Evolutionary conservation across 2,113 vertebrate species (phyloP).

Genomic region (Neotoma lepida): DNA sequence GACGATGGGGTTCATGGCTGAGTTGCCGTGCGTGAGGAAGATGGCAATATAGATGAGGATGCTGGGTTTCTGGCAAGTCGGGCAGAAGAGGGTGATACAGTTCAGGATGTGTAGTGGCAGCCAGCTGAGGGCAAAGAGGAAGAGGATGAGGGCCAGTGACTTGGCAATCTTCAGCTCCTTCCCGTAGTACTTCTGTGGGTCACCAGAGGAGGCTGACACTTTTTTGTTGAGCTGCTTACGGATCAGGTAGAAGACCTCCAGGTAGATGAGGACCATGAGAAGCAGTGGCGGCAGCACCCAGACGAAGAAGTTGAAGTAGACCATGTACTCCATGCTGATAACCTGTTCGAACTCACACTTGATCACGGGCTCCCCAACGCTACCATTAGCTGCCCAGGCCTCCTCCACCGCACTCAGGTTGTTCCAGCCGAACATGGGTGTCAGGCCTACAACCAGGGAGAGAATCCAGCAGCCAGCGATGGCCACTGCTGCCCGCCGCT

Average conservation of each 20-base stretch:
- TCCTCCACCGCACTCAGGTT: conserved; percentile 85
- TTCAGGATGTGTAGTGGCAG: conserved; percentile 95
- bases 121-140: conserved; percentile 96
- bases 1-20: conserved; percentile 96
- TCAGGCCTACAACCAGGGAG: conserved; percentile 93
- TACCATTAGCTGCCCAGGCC: conserved; percentile 82
- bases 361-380: conserved; percentile 82
- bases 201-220: conserved; percentile 88
- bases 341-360: conserved; percentile 94
- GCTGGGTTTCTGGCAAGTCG: conserved; percentile 80
- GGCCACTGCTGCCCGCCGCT: conserved; percentile 89
- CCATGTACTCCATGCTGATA: conserved; percentile 99
- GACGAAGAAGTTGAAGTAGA: conserved; percentile 98
- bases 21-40: conserved; percentile 96
- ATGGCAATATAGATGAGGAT: conserved; percentile 91
- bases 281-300: conserved; percentile 96
- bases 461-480: conserved; percentile 94
- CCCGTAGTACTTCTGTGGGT: conserved; percentile 95
- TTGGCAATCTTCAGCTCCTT: conserved; percentile 97
- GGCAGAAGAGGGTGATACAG: conserved; percentile 95
- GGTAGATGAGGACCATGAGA: conserved; percentile 95
- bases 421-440: conserved; percentile 97
- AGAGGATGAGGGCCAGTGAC: conserved; percentile 94
- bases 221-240: conserved; percentile 96
- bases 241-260: conserved; percentile 97